Conservation (phyloP, 2,113 vertebrate species). For the Parus major region DNA sequence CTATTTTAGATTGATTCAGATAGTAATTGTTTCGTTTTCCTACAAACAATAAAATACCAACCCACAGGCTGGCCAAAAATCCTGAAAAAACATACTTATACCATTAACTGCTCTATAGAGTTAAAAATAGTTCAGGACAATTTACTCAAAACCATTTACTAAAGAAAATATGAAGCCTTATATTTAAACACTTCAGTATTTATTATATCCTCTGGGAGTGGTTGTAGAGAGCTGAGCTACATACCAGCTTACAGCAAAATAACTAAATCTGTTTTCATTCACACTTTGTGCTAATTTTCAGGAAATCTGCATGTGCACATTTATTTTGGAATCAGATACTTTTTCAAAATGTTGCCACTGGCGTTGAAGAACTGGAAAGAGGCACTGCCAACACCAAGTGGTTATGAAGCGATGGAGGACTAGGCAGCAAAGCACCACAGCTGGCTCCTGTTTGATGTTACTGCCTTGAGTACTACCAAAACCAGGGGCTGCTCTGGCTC, state of each 20-base stretch:
- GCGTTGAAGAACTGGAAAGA: background rate
- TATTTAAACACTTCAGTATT: background rate
- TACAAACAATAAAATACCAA: background rate
- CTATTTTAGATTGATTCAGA: background rate
- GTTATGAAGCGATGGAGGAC: background rate
- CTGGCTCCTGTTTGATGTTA: background rate
- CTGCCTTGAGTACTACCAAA: background rate
- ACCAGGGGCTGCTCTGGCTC: background rate
- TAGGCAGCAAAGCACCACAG: background rate
- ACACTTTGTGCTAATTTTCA: background rate
- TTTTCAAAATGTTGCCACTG: background rate
- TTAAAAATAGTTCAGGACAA: background rate
- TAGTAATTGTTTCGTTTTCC: background rate
- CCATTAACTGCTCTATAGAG: background rate
- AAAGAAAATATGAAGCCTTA: constrained; percentile 16
- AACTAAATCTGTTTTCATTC: constrained; percentile 25
- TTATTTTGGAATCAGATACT: background rate
- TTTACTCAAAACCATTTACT: constrained; percentile 5
- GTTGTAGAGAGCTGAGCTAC: background rate
- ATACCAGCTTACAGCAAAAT: background rate
- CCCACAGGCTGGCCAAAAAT: background rate
- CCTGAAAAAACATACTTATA: background rate
- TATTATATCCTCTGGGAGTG: constrained; percentile 23
- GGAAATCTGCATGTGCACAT: background rate
- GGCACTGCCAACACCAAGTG: background rate